These are phyloP conservation scores for Suillia variegata DNA, from an alignment of 2,888 invertebrate species.

Conservation along the genomic window DNA sequence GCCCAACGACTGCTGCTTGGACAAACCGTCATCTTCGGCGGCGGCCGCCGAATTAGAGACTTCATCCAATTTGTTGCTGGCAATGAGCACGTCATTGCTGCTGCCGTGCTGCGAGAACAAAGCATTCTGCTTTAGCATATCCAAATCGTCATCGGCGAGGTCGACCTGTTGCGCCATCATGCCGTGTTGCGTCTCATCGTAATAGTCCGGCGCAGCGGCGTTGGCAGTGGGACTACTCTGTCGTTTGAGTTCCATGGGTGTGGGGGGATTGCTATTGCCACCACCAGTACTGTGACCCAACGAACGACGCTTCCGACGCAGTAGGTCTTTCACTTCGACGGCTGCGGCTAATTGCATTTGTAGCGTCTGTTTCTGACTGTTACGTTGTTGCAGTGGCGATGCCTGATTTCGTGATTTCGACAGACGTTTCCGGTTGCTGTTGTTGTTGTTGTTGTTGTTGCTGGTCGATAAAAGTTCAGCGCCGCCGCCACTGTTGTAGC, in stretches of 20 bases:
- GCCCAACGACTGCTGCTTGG: slow-evolving; percentile 37
- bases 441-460: slow-evolving; percentile 33
- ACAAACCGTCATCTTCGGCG: slow-evolving; percentile 10
- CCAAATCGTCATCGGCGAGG: slow-evolving; percentile 50
- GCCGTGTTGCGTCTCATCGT: slow-evolving; percentile 40
- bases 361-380: slow-evolving; percentile 28
- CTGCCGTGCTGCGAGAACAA: slow-evolving; percentile 31
- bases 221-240: too few species aligned
- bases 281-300: background rate
- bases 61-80: slow-evolving; percentile 20
- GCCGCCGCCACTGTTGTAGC: slow-evolving; percentile 1
- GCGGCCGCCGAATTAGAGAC: slow-evolving; percentile 41
- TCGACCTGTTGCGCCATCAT: slow-evolving; percentile 35
- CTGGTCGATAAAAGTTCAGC: background rate
- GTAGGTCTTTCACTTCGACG: slow-evolving; percentile 34
- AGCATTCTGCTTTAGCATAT: slow-evolving; percentile 38
- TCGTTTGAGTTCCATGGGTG: background rate
- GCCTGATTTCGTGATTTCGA: slow-evolving; percentile 27
- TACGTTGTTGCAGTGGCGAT: slow-evolving; percentile 32
- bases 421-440: slow-evolving; percentile 40
- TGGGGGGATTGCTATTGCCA: background rate
- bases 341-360: slow-evolving; percentile 39
- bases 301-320: too few species aligned
- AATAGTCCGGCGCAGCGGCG: slow-evolving; percentile 41
- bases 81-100: slow-evolving; percentile 40